Conservation (phyloP, 2,888 invertebrate genomes). For the Pandemis corylana region DNA sequence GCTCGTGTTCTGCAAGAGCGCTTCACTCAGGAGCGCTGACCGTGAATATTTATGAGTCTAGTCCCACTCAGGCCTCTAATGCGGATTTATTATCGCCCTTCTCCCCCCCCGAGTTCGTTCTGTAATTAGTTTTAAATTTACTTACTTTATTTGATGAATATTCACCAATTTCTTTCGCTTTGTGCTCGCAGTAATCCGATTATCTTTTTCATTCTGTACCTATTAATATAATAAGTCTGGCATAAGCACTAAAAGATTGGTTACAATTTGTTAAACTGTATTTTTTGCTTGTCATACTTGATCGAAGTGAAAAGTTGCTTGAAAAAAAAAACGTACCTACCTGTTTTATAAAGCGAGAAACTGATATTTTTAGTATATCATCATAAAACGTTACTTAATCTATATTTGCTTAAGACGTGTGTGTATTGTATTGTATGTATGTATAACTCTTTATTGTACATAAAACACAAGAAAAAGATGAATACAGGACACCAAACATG, state of each 20-base stretch:
- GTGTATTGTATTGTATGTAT: no score
- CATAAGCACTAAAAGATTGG: background rate
- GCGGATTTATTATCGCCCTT: conserved; percentile 64
- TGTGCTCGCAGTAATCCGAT: conserved; percentile 14
- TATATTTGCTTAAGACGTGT: no score
- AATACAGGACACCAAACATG: no score
- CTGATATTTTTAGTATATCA: background rate
- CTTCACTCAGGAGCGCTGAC: conserved; percentile 47
- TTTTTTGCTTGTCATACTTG: background rate
- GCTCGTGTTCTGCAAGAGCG: background rate
- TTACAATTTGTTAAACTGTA: background rate
- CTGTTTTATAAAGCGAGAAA: no score
- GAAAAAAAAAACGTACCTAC: no score
- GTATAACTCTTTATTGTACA: no score
- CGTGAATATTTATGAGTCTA: conserved; percentile 72
- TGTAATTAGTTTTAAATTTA: conserved; percentile 55
- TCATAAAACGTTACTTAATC: no score
- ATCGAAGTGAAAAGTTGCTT: no score
- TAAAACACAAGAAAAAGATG: no score
- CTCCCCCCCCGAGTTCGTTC: conserved; percentile 49
- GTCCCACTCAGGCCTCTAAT: conserved; percentile 53
- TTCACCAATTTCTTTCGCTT: conserved; percentile 42
- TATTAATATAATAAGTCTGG: background rate
- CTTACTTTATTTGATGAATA: conserved; percentile 46
- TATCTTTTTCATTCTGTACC: conserved; percentile 8